These are phyloP conservation scores for Drosophila simulans DNA, from an alignment of 1,140 invertebrate species.

Conservation along the genomic window DNA sequence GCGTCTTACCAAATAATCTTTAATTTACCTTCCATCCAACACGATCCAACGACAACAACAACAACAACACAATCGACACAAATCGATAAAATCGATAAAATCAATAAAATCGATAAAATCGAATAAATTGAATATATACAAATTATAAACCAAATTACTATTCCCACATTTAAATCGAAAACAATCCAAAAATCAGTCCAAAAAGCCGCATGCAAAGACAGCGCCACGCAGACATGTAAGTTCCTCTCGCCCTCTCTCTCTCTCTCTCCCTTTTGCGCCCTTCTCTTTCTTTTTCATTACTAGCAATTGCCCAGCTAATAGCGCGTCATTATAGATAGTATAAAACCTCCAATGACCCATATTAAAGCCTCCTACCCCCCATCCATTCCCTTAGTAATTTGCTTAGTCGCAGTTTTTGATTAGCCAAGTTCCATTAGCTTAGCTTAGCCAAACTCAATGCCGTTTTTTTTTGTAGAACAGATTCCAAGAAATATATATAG, in stretches of 20 bases:
- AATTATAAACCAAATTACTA: conserved; percentile 7
- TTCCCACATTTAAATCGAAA: conserved; percentile 13
- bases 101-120: not conserved
- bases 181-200: conserved; percentile 42
- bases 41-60: conserved; percentile 22
- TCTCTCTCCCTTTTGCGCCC: not conserved
- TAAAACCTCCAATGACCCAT: not conserved
- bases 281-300: conserved; percentile 1
- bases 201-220: conserved; percentile 79
- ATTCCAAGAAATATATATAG: not conserved
- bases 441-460: not conserved
- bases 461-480: not conserved
- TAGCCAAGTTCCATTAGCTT: conserved; percentile 12
- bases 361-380: too few species aligned
- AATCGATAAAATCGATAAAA: conserved; percentile 7
- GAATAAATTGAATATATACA: conserved; percentile 9
- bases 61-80: conserved; percentile 12
- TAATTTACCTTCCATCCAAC: conserved; percentile 37
- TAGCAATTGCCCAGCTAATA: not conserved
- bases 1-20: conserved; percentile 41
- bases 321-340: not conserved
- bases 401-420: conserved; percentile 21
- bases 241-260: conserved; percentile 24
- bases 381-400: conserved; percentile 4
- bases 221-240: conserved; percentile 79